phyloP scores from a whole-genome alignment of 2,888 invertebrate genomes.

The Priocnemis perturbator region DNA sequence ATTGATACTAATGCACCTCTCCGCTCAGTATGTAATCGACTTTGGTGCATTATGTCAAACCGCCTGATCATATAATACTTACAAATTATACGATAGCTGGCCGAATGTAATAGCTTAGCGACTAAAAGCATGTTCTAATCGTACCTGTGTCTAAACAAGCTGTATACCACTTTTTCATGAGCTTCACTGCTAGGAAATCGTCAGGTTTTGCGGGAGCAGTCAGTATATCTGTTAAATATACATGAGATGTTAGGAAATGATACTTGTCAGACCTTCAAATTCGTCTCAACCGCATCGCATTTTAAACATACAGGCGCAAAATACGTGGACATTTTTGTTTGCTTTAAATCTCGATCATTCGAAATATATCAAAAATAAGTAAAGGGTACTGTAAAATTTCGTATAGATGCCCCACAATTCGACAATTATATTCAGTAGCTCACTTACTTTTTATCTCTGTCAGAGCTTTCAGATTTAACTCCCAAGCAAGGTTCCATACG shows the following conservation, averaged over 20 bases:
- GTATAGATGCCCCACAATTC: no score
- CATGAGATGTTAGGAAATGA: neutral
- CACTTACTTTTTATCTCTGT: constrained; percentile 26
- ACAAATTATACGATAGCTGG: neutral
- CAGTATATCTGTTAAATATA: neutral
- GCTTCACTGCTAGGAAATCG: constrained; percentile 48
- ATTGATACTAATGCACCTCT: neutral
- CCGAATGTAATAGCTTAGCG: no score
- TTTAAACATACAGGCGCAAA: neutral
- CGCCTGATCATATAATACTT: no score
- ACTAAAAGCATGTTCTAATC: neutral
- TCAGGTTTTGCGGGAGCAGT: neutral
- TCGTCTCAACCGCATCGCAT: neutral
- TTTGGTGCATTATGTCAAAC: neutral
- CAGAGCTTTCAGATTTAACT: neutral
- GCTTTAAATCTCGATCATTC: no score
- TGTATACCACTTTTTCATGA: constrained; percentile 51
- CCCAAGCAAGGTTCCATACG: constrained; percentile 37
- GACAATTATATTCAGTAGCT: neutral
- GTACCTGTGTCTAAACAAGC: constrained; percentile 51
- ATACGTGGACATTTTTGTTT: no score
- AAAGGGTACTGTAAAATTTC: no score
- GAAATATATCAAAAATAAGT: no score
- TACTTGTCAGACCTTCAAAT: neutral
- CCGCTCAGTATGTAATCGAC: neutral